phyloP scores from a whole-genome alignment of 2,797 vertebrate species.

The Smutsia temminckii region DNA sequence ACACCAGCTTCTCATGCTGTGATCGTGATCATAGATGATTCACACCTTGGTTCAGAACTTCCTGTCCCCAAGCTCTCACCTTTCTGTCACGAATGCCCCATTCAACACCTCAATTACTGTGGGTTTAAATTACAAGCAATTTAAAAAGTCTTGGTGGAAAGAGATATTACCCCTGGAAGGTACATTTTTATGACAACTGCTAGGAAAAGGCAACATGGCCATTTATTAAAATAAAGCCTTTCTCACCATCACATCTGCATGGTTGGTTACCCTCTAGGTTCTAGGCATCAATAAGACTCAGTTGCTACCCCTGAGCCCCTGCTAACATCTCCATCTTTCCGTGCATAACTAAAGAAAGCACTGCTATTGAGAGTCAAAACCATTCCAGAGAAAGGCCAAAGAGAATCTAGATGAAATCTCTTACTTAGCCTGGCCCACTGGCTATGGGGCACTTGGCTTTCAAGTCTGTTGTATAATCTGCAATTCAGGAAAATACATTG shows the following conservation, averaged over 20 bases:
- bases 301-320: neutral
- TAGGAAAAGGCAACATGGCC: constrained; percentile 47
- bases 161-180: neutral
- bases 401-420: neutral
- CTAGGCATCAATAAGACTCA: neutral
- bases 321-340: neutral
- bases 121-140: constrained; percentile 72
- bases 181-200: constrained; percentile 56
- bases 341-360: neutral
- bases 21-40: neutral
- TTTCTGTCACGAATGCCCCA: constrained; percentile 36
- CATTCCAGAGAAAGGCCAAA: neutral
- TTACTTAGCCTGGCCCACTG: neutral
- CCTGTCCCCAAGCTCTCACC: neutral
- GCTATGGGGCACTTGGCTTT: neutral
- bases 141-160: constrained; percentile 51
- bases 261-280: neutral
- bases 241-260: neutral
- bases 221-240: constrained; percentile 3
- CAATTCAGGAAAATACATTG: neutral
- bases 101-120: constrained; percentile 65
- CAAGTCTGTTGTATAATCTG: neutral
- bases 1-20: constrained; percentile 23
- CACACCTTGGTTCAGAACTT: neutral
- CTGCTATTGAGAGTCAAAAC: neutral